Evolutionary conservation across 2,113 vertebrate genomes (phyloP).

Genomic region (Muscicapa adusta): DNA sequence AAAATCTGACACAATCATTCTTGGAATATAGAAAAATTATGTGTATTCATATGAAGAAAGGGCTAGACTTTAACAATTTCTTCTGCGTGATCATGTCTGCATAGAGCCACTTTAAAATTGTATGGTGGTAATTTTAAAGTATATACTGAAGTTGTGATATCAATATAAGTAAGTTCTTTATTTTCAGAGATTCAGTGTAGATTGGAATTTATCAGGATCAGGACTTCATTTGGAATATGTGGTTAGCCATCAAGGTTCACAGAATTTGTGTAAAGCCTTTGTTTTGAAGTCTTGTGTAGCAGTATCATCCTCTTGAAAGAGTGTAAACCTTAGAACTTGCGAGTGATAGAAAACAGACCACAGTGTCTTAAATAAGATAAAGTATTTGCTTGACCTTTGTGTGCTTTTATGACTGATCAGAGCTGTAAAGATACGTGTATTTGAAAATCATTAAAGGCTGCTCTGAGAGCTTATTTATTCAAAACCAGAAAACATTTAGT

Average conservation of each 20-base stretch:
- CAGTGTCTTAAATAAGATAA: constrained; percentile 50
- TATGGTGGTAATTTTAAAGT: not conserved
- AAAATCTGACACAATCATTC: constrained; percentile 58
- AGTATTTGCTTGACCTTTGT: constrained; percentile 62
- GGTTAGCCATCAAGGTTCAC: not conserved
- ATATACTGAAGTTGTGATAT: not conserved
- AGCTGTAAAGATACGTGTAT: constrained; percentile 35
- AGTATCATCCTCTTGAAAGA: constrained; percentile 21
- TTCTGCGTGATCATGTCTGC: not conserved
- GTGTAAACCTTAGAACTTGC: constrained; percentile 51
- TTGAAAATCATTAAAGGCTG: constrained; percentile 36
- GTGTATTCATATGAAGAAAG: constrained; percentile 58
- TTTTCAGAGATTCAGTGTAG: not conserved
- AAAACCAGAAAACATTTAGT: not conserved
- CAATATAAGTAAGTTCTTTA: not conserved
- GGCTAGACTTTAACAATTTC: constrained; percentile 24
- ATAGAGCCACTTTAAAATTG: not conserved
- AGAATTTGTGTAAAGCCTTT: constrained; percentile 35
- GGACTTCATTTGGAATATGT: not conserved
- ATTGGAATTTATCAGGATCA: not conserved
- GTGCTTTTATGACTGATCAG: constrained; percentile 29
- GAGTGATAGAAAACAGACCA: constrained; percentile 64
- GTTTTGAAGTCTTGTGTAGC: constrained; percentile 22
- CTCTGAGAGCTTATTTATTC: not conserved
- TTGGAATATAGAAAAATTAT: constrained; percentile 46